phyloP scores from a whole-genome alignment of 1,140 invertebrate genomes.

The Diplogasteroides magnus region DNA sequence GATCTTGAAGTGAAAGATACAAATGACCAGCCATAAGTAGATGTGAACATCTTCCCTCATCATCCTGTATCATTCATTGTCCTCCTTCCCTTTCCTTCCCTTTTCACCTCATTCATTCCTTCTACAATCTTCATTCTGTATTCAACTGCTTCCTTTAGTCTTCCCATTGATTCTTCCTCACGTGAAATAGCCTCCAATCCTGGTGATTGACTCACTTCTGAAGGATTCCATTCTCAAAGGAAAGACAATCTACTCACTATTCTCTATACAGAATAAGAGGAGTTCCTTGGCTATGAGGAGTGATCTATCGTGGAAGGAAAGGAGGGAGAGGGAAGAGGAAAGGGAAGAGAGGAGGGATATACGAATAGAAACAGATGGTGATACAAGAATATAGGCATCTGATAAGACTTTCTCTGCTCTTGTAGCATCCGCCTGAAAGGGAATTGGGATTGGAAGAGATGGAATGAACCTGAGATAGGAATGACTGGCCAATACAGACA shows the following conservation, averaged over 20 bases:
- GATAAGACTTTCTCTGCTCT: background rate
- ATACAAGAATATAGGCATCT: background rate
- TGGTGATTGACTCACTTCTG: no score
- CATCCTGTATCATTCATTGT: background rate
- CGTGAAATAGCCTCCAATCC: background rate
- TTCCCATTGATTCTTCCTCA: background rate
- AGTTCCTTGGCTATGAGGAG: background rate
- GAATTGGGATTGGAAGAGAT: background rate
- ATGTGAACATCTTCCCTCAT: background rate
- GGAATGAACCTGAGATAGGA: background rate
- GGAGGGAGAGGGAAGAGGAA: background rate
- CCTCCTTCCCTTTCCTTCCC: no score
- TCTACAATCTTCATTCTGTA: background rate
- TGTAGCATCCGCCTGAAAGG: slow-evolving; percentile 11
- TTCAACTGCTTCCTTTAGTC: background rate
- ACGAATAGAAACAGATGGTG: background rate
- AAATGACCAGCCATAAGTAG: background rate
- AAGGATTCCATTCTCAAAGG: no score
- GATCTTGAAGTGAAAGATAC: background rate
- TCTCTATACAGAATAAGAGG: no score
- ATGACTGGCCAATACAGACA: background rate
- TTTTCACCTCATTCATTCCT: no score
- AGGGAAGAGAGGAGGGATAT: background rate
- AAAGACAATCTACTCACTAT: no score
- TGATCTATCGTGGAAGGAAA: background rate